Percentiles rank a stretch among this genome's conserved stretches.
Evolutionary conservation across 2,113 vertebrate genomes (phyloP).

Genomic region (Pantherophis guttatus): DNA sequence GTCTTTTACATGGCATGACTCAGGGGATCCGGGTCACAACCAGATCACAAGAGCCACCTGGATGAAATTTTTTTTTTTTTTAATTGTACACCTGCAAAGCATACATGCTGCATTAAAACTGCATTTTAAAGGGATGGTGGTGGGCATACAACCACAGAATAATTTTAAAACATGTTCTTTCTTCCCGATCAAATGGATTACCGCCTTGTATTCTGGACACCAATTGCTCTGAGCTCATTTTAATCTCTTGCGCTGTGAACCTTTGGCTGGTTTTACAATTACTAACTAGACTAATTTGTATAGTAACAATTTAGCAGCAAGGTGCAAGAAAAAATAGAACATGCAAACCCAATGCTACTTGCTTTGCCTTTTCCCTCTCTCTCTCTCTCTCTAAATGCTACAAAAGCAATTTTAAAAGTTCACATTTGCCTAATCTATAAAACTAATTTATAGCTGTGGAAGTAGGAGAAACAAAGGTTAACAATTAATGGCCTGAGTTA

Average conservation of each 20-base stretch:
- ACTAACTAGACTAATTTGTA: conserved; percentile 37
- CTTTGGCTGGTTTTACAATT: conserved; percentile 22
- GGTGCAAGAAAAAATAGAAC: conserved; percentile 38
- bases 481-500: conserved; percentile 71
- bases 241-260: conserved; percentile 39
- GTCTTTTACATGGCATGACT: not conserved
- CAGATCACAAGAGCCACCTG: not conserved
- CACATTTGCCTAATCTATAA: conserved; percentile 78
- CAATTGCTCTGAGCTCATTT: conserved; percentile 12
- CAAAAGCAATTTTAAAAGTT: conserved; percentile 77
- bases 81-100: not conserved
- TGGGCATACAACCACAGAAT: not conserved
- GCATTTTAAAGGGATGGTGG: not conserved
- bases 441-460: conserved; percentile 75
- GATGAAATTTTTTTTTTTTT: not conserved
- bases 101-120: not conserved
- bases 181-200: conserved; percentile 18
- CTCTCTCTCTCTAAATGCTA: conserved; percentile 62
- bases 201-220: not conserved
- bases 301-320: conserved; percentile 40
- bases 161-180: conserved; percentile 3
- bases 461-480: conserved; percentile 75
- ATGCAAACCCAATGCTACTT: not conserved
- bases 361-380: conserved; percentile 23
- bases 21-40: not conserved